Evolutionary conservation across 92 coral and sea anemone species (phyloP).

Genomic region (Hydrozoanthus gracilis): DNA sequence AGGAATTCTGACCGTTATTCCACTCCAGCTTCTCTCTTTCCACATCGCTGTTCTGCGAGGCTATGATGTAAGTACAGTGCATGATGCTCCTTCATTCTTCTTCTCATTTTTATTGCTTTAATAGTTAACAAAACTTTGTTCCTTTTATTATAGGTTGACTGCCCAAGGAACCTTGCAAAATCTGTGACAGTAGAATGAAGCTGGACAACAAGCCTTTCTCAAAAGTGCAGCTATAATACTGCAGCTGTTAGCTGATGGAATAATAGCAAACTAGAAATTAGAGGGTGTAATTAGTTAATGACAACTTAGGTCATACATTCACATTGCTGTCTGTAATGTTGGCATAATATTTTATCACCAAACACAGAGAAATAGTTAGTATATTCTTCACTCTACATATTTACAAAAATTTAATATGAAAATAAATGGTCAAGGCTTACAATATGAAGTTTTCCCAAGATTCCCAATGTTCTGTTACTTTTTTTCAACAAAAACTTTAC

Average conservation of each 20-base stretch:
- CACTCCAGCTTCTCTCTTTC: constrained; percentile 91
- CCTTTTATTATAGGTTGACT: constrained; percentile 78
- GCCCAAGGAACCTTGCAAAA: constrained; percentile 95
- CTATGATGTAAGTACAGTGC: constrained; percentile 85
- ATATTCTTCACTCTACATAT: too few species aligned
- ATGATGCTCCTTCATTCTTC: not conserved
- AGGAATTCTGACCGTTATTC: constrained; percentile 93
- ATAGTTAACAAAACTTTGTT: not conserved
- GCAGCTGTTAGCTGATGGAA: not conserved
- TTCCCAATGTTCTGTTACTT: too few species aligned
- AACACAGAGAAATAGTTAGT: too few species aligned
- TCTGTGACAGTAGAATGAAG: constrained; percentile 94
- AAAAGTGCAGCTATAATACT: not conserved
- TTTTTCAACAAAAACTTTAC: too few species aligned
- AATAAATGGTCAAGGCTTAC: too few species aligned
- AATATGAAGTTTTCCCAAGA: too few species aligned
- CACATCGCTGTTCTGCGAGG: constrained; percentile 95
- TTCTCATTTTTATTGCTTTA: not conserved
- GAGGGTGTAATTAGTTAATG: not conserved
- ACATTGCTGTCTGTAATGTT: not conserved
- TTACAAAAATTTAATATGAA: too few species aligned
- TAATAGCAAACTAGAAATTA: not conserved
- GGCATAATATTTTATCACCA: too few species aligned
- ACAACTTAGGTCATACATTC: not conserved
- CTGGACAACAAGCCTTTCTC: not conserved